These are phyloP conservation scores for Rhyacophila evoluta DNA, from an alignment of 2,888 invertebrate species.

Conservation along the genomic window DNA sequence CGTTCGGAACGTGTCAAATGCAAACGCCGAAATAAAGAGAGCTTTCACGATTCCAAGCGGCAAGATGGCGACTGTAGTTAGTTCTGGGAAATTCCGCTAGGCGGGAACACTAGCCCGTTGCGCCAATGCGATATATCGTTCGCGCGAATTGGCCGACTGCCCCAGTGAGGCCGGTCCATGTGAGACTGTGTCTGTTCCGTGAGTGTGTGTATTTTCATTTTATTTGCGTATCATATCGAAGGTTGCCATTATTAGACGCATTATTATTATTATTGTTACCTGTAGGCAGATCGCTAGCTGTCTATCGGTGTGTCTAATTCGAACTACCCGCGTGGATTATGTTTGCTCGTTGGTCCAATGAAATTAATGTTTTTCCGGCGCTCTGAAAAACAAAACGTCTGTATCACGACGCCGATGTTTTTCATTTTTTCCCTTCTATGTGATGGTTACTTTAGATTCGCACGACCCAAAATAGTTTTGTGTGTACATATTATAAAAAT, in stretches of 20 bases:
- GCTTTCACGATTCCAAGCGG: slow-evolving; percentile 54
- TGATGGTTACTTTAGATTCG: background rate
- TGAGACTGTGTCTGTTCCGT: slow-evolving; percentile 45
- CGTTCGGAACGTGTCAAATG: slow-evolving; percentile 31
- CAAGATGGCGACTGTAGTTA: slow-evolving; percentile 56
- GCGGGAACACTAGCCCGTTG: slow-evolving; percentile 39
- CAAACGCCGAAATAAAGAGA: slow-evolving; percentile 39
- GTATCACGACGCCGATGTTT: background rate
- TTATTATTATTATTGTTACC: slow-evolving; percentile 23
- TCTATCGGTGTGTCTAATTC: slow-evolving; percentile 25
- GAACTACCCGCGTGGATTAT: slow-evolving; percentile 22
- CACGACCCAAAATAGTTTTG: slow-evolving; percentile 1
- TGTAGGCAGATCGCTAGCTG: slow-evolving; percentile 4
- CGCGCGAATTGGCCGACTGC: slow-evolving; percentile 63
- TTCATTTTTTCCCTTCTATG: background rate
- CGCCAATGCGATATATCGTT: slow-evolving; percentile 33
- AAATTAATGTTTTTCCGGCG: slow-evolving; percentile 13
- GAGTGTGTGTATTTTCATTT: slow-evolving; percentile 45
- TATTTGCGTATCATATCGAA: slow-evolving; percentile 35
- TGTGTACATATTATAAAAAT: background rate
- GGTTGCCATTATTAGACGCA: slow-evolving; percentile 34
- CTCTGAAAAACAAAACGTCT: slow-evolving; percentile 10
- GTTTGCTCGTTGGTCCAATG: background rate
- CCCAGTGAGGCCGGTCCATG: slow-evolving; percentile 42
- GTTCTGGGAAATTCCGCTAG: slow-evolving; percentile 44